A percentile compares a stretch with the other conserved stretches of the same genome.
phyloP scores from a whole-genome alignment of 2,113 vertebrate species.

The Callorhinus ursinus region DNA sequence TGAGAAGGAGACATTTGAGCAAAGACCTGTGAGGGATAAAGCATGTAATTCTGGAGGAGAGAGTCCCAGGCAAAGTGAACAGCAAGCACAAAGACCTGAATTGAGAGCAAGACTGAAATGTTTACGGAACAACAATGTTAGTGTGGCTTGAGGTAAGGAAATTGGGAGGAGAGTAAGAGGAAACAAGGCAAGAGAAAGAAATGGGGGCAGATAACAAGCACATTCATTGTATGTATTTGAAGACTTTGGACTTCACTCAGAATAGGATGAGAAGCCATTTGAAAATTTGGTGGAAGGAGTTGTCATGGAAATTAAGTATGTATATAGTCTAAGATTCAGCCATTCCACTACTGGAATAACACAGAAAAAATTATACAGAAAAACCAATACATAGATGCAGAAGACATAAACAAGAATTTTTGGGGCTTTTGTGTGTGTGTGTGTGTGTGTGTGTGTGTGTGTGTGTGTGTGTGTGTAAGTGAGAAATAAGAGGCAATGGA shows the following conservation, averaged over 20 bases:
- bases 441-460: neutral
- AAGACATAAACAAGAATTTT: neutral
- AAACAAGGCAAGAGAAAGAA: neutral
- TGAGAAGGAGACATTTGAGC: neutral
- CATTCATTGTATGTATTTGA: neutral
- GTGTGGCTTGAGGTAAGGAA: neutral
- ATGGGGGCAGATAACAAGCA: neutral
- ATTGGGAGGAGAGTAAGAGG: neutral
- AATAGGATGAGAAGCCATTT: neutral
- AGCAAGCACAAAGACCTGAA: neutral
- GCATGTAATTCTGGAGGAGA: neutral
- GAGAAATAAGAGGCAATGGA: neutral
- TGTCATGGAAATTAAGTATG: neutral
- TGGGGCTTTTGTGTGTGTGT: neutral
- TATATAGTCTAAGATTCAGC: neutral
- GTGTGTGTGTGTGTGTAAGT: neutral
- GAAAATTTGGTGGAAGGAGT: neutral
- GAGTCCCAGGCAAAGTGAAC: neutral
- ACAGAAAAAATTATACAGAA: neutral
- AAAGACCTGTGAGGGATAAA: neutral
- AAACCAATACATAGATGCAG: neutral
- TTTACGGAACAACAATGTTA: neutral
- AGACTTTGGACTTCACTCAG: neutral
- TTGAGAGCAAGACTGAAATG: neutral
- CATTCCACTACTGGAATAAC: neutral